phyloP scores from a whole-genome alignment of 1,140 invertebrate genomes.

The Lerema accius region DNA sequence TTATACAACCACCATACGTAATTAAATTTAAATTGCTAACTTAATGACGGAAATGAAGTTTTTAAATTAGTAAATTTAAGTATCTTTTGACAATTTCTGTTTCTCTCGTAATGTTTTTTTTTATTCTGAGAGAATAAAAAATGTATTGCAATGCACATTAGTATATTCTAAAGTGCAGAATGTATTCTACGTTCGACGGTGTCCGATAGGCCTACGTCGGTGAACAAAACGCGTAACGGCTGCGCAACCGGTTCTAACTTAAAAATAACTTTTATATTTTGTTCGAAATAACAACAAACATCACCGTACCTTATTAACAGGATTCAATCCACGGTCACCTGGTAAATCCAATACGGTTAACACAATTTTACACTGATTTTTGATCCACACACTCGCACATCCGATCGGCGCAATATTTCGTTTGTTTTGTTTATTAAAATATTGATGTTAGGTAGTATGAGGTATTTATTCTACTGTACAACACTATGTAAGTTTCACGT shows the following conservation, averaged over 20 bases:
- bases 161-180: too few relatives aligned
- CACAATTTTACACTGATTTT: conserved; percentile 50
- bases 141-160: too few relatives aligned
- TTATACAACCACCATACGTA: too few relatives aligned
- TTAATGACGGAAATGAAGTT: too few relatives aligned
- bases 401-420: conserved; percentile 25
- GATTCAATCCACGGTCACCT: conserved; percentile 54
- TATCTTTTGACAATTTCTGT: too few relatives aligned
- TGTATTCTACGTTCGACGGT: conserved; percentile 30
- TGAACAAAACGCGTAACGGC: conserved; percentile 31
- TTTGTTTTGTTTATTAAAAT: conserved; percentile 17
- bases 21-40: too few relatives aligned
- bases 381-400: conserved; percentile 46
- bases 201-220: conserved; percentile 57
- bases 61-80: too few relatives aligned
- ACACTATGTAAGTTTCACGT: conserved; percentile 30
- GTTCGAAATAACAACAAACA: conserved; percentile 26
- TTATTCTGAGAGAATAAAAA: too few relatives aligned
- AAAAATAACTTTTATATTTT: neutral
- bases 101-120: too few relatives aligned
- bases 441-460: conserved; percentile 15
- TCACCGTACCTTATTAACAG: conserved; percentile 60
- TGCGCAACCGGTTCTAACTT: conserved; percentile 4
- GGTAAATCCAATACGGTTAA: conserved; percentile 60
- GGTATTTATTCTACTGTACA: conserved; percentile 28